Conservation (phyloP, 2,797 vertebrate species). For the Chelonia mydas region DNA sequence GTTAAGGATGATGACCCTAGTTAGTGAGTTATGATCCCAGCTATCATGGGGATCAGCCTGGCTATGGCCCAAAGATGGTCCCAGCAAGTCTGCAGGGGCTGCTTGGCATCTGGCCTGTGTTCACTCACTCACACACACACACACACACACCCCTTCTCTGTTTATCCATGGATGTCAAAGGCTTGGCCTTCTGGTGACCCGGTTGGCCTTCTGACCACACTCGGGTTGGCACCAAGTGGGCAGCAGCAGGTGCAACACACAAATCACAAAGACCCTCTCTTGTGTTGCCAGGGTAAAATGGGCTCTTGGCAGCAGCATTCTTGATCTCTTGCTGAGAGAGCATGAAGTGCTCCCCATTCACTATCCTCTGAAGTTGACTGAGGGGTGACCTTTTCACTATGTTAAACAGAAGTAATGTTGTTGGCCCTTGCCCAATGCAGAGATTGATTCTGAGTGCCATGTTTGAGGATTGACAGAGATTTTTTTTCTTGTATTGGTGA, state of each 20-base stretch:
- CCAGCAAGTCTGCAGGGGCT: slow-evolving; percentile 1
- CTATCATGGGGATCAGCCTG: accelerated
- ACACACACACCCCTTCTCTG: not conserved
- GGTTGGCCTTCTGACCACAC: slow-evolving; percentile 39
- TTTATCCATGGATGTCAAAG: not conserved
- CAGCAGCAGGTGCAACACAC: not conserved
- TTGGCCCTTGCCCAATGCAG: not conserved
- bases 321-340: slow-evolving; percentile 20
- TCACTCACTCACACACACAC: not conserved
- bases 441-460: not conserved
- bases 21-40: not conserved
- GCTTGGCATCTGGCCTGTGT: slow-evolving; percentile 22
- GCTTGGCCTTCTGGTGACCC: slow-evolving; percentile 50
- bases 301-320: slow-evolving; percentile 19
- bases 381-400: slow-evolving; percentile 28
- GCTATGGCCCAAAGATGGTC: not conserved
- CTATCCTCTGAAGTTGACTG: not conserved
- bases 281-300: slow-evolving; percentile 21
- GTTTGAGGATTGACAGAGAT: not conserved
- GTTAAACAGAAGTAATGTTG: not conserved
- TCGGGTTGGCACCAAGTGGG: not conserved
- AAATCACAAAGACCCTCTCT: not conserved
- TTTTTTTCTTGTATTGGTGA: not conserved
- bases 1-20: accelerated
- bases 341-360: slow-evolving; percentile 2